Conservation (phyloP, 1,140 invertebrate species). For the Drosophila rufa region DNA sequence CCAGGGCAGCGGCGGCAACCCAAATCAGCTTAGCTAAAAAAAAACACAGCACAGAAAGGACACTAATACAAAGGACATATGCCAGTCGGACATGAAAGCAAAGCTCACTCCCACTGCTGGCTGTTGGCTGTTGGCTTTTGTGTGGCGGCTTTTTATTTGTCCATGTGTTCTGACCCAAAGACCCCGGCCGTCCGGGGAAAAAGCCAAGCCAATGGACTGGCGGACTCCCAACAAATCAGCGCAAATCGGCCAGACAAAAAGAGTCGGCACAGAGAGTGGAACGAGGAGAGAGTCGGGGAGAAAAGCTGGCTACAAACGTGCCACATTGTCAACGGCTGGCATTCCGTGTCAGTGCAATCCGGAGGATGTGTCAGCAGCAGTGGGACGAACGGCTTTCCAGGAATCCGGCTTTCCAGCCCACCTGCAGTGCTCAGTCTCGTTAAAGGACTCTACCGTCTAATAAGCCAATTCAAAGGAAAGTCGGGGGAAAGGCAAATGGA, state of each 20-base stretch:
- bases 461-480: constrained; percentile 71
- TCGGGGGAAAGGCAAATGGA: constrained; percentile 12
- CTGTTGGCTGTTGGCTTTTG: constrained; percentile 39
- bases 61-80: constrained; percentile 73
- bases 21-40: constrained; percentile 69
- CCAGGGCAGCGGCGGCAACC: constrained; percentile 15
- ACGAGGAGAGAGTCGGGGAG: background rate
- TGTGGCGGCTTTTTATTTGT: constrained; percentile 61
- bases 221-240: constrained; percentile 69
- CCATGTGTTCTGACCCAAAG: constrained; percentile 64
- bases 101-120: constrained; percentile 29
- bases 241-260: constrained; percentile 70
- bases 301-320: constrained; percentile 34
- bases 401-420: constrained; percentile 13
- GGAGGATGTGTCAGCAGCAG: constrained; percentile 30
- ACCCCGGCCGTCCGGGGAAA: constrained; percentile 59
- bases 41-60: constrained; percentile 30
- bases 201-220: constrained; percentile 68
- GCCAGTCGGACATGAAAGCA: constrained; percentile 71
- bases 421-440: constrained; percentile 39
- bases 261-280: too few relatives aligned
- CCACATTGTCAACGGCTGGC: constrained; percentile 32
- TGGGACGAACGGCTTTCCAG: constrained; percentile 2
- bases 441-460: constrained; percentile 56
- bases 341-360: constrained; percentile 43